Evolutionary conservation across 2,888 invertebrate genomes (phyloP), one percentile per base, ranked within the genome.

Genomic region (Meandrusa payeni): DNA sequence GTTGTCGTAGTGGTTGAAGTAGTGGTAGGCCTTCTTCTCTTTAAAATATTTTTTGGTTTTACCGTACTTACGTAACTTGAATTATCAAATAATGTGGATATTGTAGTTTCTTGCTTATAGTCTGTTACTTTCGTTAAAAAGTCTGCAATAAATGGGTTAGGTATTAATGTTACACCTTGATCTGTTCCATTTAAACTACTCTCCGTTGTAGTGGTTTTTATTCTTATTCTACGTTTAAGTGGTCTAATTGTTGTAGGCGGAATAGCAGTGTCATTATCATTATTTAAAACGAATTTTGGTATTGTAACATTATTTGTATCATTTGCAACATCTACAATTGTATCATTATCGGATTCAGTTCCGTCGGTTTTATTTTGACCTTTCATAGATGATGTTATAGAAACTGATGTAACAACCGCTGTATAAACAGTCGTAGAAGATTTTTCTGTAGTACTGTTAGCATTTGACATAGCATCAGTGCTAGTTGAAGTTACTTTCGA

Each of bases 361-460:
- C 50, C 27, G 47, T 88, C 87, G 6, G 86, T 86, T 64, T 75
- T 85, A 51, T 88, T 88, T 44, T 71, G 73, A 3, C 77, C 85
- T 68, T 87, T 88, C 61, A 87, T 79, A 12, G 88, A 88, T 2
- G 88, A 88, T 13, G 88, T 88, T 50, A 89, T 85, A 3, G 89
- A 88, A 9, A 89, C 78, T 24, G 89, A 89, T 17, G 89, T 89
- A 0, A 88, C 88, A 23, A 89, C 88, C 2, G 88, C 89, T 3
- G 88, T 89, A 43, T 87, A 88, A 3, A 88, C 81, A 24, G 87
- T 76, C n/a, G 88, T 85, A 3, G 88, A 74, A 23, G 76, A 69
- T 54, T 83, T 82, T 58, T 85, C 80, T 23, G 88, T 87, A 1
- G 85, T 83, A 17, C 76, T 55, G 57, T 85, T 85, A 3, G 68